Evolutionary conservation across 2,797 vertebrate species (phyloP).

Genomic region (Australoheros facetus): DNA sequence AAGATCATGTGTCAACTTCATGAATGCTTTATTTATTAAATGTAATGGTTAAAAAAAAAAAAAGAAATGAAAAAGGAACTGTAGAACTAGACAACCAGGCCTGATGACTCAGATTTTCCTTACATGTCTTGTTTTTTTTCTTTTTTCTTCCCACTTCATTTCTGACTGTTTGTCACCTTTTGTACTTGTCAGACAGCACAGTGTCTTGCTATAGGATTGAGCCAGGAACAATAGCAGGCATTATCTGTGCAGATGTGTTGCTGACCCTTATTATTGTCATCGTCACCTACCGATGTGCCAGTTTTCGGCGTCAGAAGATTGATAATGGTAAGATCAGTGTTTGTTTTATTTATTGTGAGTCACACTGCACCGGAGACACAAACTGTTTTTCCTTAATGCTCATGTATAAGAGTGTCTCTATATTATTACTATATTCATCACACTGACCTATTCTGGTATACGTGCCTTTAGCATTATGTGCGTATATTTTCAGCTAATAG

Average conservation of each 20-base stretch:
- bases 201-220: slow-evolving; percentile 76
- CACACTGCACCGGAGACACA: neutral
- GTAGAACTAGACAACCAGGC: neutral
- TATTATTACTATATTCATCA: neutral
- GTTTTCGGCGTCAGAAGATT: slow-evolving; percentile 50
- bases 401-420: neutral
- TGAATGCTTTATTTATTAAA: neutral
- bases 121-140: neutral
- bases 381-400: neutral
- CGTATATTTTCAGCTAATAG: neutral
- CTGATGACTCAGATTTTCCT: slow-evolving; percentile 41
- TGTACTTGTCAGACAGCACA: slow-evolving; percentile 43
- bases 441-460: neutral
- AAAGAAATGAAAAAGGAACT: neutral
- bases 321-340: slow-evolving; percentile 61
- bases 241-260: slow-evolving; percentile 74
- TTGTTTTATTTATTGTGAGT: neutral
- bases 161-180: slow-evolving; percentile 1
- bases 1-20: neutral
- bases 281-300: slow-evolving; percentile 75
- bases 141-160: slow-evolving; percentile 23
- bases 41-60: neutral
- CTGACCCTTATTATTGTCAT: slow-evolving; percentile 77
- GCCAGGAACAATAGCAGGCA: slow-evolving; percentile 65
- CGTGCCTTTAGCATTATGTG: neutral